These are phyloP conservation scores for Argya squamiceps DNA, from an alignment of 2,797 vertebrate species.

Conservation along the genomic window DNA sequence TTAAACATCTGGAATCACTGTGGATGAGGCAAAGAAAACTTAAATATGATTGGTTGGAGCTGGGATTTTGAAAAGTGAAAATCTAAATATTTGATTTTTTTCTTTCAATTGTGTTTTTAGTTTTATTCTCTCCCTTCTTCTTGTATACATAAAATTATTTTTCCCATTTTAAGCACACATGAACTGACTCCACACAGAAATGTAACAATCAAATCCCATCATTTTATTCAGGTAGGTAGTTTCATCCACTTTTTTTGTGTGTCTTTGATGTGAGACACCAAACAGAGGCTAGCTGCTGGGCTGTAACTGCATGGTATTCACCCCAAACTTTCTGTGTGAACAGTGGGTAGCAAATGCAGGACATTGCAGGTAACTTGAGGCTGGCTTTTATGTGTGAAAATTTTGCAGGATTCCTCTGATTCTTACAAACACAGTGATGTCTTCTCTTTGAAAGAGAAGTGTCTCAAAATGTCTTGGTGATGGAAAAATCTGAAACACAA, in stretches of 20 bases:
- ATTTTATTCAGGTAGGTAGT: background rate
- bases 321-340: background rate
- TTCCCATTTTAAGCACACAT: background rate
- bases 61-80: background rate
- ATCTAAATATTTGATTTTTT: background rate
- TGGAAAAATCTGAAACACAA: background rate
- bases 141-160: background rate
- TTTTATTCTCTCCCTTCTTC: background rate
- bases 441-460: background rate
- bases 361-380: background rate
- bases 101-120: background rate
- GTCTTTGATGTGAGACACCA: background rate
- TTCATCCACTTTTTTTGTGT: background rate
- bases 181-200: background rate
- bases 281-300: background rate
- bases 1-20: background rate
- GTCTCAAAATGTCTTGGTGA: background rate
- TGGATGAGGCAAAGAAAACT: background rate
- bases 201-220: background rate
- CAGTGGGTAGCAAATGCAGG: background rate
- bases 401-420: background rate
- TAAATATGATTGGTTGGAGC: background rate
- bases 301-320: background rate
- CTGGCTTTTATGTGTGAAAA: background rate
- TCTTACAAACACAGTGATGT: background rate